These are phyloP conservation scores for Cyanistes caeruleus DNA, from an alignment of 2,113 vertebrate species.

Conservation along the genomic window DNA sequence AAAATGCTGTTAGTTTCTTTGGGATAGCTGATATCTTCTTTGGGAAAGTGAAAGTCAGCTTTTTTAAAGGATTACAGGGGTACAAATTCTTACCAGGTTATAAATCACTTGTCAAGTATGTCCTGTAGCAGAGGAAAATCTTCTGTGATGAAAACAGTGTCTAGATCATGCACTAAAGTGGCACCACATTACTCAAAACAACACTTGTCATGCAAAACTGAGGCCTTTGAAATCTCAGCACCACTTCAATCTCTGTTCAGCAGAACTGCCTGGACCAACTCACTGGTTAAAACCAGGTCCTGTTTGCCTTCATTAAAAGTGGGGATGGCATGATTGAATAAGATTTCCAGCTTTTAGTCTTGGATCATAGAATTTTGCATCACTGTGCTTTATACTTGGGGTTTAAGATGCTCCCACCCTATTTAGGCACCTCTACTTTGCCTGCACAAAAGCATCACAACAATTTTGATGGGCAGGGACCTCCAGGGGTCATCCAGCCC, in stretches of 20 bases:
- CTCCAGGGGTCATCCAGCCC: background rate
- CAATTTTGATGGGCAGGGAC: background rate
- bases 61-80: background rate
- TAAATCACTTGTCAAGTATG: background rate
- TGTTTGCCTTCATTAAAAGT: background rate
- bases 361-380: background rate
- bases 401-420: background rate
- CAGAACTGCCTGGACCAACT: background rate
- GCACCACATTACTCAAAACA: background rate
- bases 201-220: background rate
- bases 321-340: fast-evolving
- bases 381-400: background rate
- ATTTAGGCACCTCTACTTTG: background rate
- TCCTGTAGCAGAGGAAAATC: background rate
- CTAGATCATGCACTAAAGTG: background rate
- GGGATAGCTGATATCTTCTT: background rate
- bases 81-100: background rate
- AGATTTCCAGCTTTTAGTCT: background rate
- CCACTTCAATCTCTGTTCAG: background rate
- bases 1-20: background rate
- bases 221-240: background rate
- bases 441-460: background rate
- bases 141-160: background rate
- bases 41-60: background rate
- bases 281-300: background rate